Evolutionary conservation across 2,888 invertebrate species (phyloP).

Genomic region (Chrysolina haemoptera): DNA sequence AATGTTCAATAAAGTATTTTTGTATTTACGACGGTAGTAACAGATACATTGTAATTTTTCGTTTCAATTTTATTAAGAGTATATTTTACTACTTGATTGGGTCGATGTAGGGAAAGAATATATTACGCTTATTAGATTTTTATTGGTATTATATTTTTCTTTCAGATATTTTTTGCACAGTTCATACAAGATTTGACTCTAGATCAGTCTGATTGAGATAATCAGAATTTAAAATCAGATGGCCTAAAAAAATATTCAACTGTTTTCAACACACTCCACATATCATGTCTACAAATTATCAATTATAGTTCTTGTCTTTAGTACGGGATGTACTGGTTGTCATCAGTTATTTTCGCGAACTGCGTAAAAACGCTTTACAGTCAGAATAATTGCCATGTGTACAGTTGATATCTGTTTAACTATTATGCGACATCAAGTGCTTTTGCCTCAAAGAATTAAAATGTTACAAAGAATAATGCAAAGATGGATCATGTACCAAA

Average conservation of each 20-base stretch:
- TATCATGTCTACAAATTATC: constrained; percentile 12
- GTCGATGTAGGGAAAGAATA: background rate
- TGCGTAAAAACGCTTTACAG: background rate
- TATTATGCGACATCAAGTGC: too few species aligned
- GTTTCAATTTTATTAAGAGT: background rate
- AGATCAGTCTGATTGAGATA: background rate
- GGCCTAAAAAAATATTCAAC: background rate
- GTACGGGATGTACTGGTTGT: too few species aligned
- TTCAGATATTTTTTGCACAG: background rate
- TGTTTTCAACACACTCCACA: background rate
- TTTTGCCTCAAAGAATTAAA: too few species aligned
- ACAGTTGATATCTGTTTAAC: too few species aligned
- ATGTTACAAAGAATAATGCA: too few species aligned
- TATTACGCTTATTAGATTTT: background rate
- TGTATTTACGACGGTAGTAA: background rate
- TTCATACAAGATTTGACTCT: background rate
- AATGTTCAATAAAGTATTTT: background rate
- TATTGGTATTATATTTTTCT: background rate
- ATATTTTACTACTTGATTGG: constrained; percentile 2
- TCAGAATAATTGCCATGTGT: too few species aligned
- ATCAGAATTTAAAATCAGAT: background rate
- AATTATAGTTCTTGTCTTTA: background rate
- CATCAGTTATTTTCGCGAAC: too few species aligned
- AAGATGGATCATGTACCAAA: too few species aligned
- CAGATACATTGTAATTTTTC: background rate